Base-by-base conservation (phyloP, 2,113 vertebrate genomes). In the Helogale parvula region DNA sequence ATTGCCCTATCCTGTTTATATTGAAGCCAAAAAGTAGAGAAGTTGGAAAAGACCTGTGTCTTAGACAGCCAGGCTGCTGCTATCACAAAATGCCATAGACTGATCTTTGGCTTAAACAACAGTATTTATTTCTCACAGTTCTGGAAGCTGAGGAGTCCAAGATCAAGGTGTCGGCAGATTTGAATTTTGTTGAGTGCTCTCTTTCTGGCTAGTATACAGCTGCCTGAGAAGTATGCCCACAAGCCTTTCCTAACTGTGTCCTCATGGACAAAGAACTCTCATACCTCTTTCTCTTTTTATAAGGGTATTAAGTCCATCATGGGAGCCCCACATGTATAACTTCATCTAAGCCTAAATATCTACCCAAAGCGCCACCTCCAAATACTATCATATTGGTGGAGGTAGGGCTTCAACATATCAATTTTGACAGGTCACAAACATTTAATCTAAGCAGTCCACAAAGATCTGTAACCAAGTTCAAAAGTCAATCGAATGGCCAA, bases 401-500 rank as follows among this genome's bases (percentile, higher is more conserved):
- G 3, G 2, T 29, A 66, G 38, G 23, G 10, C n/a, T 92, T 90
- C 47, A 91, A 66, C 7, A 27, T 52, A 54, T 17, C 17, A 96
- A 76, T 83, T 77, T 45, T 72, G 38, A 86, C 9, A 27, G 33
- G 38, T 60, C 11, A 71, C 19, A 23, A 84, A 88, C 41, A 93
- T 77, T 90, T 33, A 47, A 19, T 72, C 2, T 60, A 54, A 88
- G 45, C n/a, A 66, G 11, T 16, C 57, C 71, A 10, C 11, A 69
- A 80, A 93, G 31, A 88, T 25, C 47, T 89, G 7, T n/a, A 96
- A 93, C 23, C 45, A 92, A 92, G 47, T 66, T 87, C 81, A 93
- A 94, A 93, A 94, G 45, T 89, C 68, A 91, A 69, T 19, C 21
- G 38, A 90, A 90, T 35, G 23, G 16, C 35, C 82, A 88, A 72